Percentiles rank a stretch among this genome's conserved stretches.
These are phyloP conservation scores for Nestor notabilis DNA, from an alignment of 2,113 vertebrate genomes.

Conservation along the genomic window DNA sequence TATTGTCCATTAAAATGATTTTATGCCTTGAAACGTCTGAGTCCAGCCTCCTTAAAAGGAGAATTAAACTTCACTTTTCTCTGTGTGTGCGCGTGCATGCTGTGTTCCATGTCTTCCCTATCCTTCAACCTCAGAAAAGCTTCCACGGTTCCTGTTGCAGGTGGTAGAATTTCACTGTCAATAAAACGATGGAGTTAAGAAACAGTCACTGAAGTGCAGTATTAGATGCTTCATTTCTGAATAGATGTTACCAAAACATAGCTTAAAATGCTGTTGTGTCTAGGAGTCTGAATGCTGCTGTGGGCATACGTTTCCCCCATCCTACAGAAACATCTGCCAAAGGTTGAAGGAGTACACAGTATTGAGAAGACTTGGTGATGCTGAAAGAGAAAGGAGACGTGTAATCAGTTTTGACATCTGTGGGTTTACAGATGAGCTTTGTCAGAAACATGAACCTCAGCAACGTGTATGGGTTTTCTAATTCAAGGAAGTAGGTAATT, in stretches of 20 bases:
- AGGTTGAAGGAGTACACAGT: not conserved
- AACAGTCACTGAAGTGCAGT: not conserved
- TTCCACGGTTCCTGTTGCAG: not conserved
- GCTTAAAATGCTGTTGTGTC: not conserved
- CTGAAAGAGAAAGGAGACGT: not conserved
- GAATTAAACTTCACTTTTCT: not conserved
- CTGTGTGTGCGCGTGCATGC: accelerated
- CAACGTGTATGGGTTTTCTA: not conserved
- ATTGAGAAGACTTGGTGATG: not conserved
- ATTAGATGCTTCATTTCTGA: not conserved
- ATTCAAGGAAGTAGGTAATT: not conserved
- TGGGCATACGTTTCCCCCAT: not conserved
- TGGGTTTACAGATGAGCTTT: not conserved
- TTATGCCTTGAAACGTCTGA: not conserved
- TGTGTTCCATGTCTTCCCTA: not conserved
- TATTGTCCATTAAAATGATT: not conserved
- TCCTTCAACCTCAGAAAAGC: not conserved
- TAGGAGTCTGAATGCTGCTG: not conserved
- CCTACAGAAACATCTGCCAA: not conserved
- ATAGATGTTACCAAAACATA: not conserved
- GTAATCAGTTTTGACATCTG: not conserved
- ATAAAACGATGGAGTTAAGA: not conserved
- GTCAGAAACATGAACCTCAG: not conserved
- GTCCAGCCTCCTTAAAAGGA: not conserved
- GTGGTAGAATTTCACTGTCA: not conserved